Evolutionary conservation across 2,888 invertebrate species (phyloP), one percentile per base, ranked within the genome.

Genomic region (Tenthredo mesomela): DNA sequence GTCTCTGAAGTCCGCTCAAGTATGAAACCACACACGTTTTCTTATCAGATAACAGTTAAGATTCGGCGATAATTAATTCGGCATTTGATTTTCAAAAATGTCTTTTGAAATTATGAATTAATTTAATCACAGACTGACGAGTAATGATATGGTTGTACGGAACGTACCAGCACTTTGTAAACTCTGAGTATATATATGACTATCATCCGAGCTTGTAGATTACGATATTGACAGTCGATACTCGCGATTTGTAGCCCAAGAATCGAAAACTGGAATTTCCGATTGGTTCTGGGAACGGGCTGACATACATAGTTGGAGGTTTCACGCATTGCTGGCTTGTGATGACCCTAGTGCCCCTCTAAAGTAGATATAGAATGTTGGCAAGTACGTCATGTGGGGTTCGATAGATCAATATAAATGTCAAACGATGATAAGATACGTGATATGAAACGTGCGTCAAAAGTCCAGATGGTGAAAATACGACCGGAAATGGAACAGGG

Each of bases 401-500:
- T 80, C 40, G 80, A 80, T 61, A 40, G 61, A 80, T 80, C 80
- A 25, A 80, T 54, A 61, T 54, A 40, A 37, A 61, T 40, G 61
- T 54, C 78, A n/a, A 33, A 7, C 12, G 18, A 33, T 50, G 80
- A 33, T 80, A 77, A 77, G 77, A 77, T 54, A 50, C n/a, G 54
- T 29, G 12, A 1, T 18, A 77, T 54, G 77, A 73, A 43, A 25
- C 77, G 77, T 50, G 77, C 84, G 86, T 82, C 83, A 86, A 87
- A 80, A 84, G 86, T 87, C 85, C 87, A 85, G 87, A 87, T 88
- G 88, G 88, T 88, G 89, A 89, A 91, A 91, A 91, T 88, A 89
- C 89, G 90, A 92, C 92, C 92, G 91, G 92, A 92, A 92, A 89
- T 88, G 89, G 90, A 92, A 85, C 90, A 92, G 92, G 92, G 85